phyloP scores from a whole-genome alignment of 2,113 vertebrate species.

The Guaruba guarouba region DNA sequence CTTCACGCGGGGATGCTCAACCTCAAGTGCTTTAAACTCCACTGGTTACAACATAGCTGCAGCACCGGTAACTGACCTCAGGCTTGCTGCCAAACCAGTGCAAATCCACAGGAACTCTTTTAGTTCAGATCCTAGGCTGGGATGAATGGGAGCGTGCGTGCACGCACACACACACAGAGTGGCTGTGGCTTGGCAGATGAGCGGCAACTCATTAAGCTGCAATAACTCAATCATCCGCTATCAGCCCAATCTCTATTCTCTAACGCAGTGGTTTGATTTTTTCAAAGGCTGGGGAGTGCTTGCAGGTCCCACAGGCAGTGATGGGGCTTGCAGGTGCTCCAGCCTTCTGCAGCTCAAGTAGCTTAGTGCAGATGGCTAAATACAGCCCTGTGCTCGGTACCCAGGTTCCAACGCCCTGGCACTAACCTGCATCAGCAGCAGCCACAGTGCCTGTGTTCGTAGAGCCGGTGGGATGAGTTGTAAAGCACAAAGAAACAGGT shows the following conservation, averaged over 20 bases:
- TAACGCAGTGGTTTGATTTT: not conserved
- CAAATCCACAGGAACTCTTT: not conserved
- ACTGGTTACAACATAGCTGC: not conserved
- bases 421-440: not conserved
- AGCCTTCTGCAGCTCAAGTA: not conserved
- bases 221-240: constrained; percentile 6
- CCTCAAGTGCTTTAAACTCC: not conserved
- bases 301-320: not conserved
- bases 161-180: not conserved
- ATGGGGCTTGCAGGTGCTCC: not conserved
- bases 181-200: constrained; percentile 48
- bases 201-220: not conserved
- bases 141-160: not conserved
- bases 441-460: fast-evolving
- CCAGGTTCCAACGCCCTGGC: not conserved
- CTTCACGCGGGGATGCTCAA: fast-evolving
- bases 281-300: not conserved
- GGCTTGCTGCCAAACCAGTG: constrained; percentile 3
- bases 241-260: constrained; percentile 12
- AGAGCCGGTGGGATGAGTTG: not conserved
- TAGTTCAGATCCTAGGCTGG: not conserved
- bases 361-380: not conserved
- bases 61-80: not conserved
- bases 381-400: not conserved
- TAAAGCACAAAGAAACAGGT: not conserved